phyloP scores from a whole-genome alignment of 2,113 vertebrate species.

The Danionella cerebrum region DNA sequence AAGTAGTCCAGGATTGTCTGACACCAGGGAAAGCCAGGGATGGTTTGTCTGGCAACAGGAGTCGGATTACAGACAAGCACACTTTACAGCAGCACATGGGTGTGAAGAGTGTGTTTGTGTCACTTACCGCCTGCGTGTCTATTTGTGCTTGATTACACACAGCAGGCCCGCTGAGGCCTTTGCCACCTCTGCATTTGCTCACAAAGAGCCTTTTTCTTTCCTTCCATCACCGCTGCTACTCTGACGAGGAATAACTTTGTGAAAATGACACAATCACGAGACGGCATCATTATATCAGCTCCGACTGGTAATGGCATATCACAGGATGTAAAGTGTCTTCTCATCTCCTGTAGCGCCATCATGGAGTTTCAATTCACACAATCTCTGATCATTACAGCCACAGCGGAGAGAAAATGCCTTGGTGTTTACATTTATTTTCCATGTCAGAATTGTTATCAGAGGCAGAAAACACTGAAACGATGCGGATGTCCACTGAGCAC shows the following conservation, averaged over 20 bases:
- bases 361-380: background rate
- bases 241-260: background rate
- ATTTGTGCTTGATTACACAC: constrained; percentile 18
- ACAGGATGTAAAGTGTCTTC: background rate
- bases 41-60: constrained; percentile 13
- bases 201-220: background rate
- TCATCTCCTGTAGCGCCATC: background rate
- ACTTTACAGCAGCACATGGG: background rate
- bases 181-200: background rate
- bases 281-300: background rate
- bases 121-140: constrained; percentile 2
- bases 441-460: background rate
- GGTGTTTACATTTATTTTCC: background rate
- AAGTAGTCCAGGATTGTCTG: background rate
- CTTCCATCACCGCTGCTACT: background rate
- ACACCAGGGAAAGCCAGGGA: background rate
- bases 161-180: background rate
- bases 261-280: background rate
- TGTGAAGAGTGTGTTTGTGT: background rate
- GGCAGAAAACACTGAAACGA: background rate
- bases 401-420: background rate
- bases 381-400: background rate
- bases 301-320: background rate
- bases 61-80: constrained; percentile 24
- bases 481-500: background rate